Conservation (phyloP, 1,140 invertebrate species). For the Hylaeus anthracinus region DNA sequence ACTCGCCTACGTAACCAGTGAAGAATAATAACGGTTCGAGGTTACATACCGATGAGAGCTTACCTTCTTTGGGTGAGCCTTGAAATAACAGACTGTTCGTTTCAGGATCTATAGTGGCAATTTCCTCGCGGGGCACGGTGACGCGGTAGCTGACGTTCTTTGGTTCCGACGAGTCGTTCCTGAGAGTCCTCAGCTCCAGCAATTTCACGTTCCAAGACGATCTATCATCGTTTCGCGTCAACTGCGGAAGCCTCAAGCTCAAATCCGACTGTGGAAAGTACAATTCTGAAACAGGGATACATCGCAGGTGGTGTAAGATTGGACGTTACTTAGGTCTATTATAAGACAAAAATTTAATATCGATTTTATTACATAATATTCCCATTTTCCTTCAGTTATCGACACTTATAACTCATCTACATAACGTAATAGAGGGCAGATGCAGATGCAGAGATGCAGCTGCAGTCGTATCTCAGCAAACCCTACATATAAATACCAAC, state of each 20-base stretch:
- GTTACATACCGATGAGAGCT: neutral
- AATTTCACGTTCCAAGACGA: constrained; percentile 59
- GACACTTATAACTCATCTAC: too few species aligned
- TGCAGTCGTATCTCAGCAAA: too few species aligned
- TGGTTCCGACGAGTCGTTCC: constrained; percentile 66
- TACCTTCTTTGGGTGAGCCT: constrained; percentile 62
- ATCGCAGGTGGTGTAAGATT: neutral
- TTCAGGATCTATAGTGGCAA: constrained; percentile 51
- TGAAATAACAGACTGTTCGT: constrained; percentile 60
- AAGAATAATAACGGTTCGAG: neutral
- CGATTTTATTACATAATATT: too few species aligned
- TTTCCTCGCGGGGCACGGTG: constrained; percentile 49
- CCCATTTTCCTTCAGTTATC: too few species aligned
- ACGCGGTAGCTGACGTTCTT: constrained; percentile 67
- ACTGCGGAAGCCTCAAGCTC: constrained; percentile 69
- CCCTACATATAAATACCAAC: neutral
- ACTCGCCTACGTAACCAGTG: constrained; percentile 43
- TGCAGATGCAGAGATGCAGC: too few species aligned
- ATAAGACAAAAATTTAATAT: too few species aligned
- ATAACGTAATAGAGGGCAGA: too few species aligned
- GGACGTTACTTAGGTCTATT: too few species aligned
- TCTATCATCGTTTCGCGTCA: constrained; percentile 44
- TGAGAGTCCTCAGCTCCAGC: constrained; percentile 69
- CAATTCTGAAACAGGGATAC: constrained; percentile 69
- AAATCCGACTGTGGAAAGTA: constrained; percentile 78